phyloP scores from a whole-genome alignment of 2,113 vertebrate genomes.

The Aramus guarauna region DNA sequence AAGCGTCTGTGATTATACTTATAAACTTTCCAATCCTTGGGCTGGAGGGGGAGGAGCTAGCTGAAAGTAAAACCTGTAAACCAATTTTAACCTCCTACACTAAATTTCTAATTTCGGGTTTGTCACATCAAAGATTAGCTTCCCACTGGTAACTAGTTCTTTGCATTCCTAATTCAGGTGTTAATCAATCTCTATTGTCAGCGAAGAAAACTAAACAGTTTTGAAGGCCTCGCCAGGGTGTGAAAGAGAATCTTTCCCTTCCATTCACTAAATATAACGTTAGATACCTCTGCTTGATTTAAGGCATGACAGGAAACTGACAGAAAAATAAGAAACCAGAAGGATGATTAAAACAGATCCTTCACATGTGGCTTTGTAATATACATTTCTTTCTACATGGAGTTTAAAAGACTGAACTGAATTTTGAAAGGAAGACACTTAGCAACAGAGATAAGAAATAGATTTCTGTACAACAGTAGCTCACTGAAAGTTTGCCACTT shows the following conservation, averaged over 20 bases:
- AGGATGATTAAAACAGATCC: background rate
- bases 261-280: background rate
- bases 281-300: background rate
- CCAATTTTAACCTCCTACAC: background rate
- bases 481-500: background rate
- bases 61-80: background rate
- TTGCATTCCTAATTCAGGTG: background rate
- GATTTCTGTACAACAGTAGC: background rate
- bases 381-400: background rate
- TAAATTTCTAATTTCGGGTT: background rate
- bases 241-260: background rate
- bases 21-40: background rate
- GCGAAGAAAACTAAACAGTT: background rate
- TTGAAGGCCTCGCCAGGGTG: accelerated
- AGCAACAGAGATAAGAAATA: background rate
- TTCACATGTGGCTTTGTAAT: background rate
- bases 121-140: background rate
- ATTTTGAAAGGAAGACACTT: background rate
- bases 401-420: background rate
- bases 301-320: background rate
- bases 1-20: background rate
- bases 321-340: background rate
- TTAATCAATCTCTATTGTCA: background rate
- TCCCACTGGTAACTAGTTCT: background rate
- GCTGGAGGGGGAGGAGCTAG: background rate